Percentiles rank a stretch among this genome's conserved stretches.
These are phyloP conservation scores for Tragelaphus strepsiceros DNA, from an alignment of 2,113 vertebrate species.

Conservation along the genomic window DNA sequence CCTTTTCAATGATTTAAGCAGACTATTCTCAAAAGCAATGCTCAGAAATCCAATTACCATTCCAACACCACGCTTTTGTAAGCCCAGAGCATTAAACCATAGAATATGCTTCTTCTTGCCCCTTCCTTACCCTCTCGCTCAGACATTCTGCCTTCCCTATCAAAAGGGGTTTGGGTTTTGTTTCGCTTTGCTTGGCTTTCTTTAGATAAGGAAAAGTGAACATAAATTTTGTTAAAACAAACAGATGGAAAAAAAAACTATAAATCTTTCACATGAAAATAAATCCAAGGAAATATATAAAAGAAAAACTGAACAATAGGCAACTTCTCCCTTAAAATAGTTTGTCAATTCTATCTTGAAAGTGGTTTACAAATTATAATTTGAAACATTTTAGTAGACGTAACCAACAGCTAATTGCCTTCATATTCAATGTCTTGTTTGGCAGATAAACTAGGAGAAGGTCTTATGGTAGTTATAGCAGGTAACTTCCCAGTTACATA, in stretches of 20 bases:
- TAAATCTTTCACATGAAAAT: constrained; percentile 24
- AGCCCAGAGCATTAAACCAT: constrained; percentile 13
- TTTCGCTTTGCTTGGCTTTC: constrained; percentile 17
- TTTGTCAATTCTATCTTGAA: neutral
- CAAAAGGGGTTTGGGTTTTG: constrained; percentile 12
- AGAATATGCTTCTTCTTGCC: constrained; percentile 5
- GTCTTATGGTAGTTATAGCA: neutral
- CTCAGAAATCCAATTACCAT: constrained; percentile 69
- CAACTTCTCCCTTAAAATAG: neutral
- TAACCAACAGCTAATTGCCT: neutral
- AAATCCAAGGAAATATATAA: neutral
- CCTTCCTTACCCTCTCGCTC: constrained; percentile 23
- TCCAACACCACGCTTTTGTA: constrained; percentile 50
- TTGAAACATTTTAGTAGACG: neutral
- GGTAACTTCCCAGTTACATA: neutral
- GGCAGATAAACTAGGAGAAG: neutral
- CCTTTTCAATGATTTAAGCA: constrained; percentile 67
- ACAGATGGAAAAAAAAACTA: neutral
- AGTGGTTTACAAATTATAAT: neutral
- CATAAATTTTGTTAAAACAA: constrained; percentile 52
- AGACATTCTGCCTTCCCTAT: neutral
- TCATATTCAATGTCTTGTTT: neutral
- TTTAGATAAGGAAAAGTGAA: neutral
- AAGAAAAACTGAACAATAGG: neutral
- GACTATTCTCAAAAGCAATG: constrained; percentile 41